A percentile compares a stretch with the other conserved stretches of the same genome.
phyloP scores from a whole-genome alignment of 2,113 vertebrate genomes.

The Erythrocercus mccallii region DNA sequence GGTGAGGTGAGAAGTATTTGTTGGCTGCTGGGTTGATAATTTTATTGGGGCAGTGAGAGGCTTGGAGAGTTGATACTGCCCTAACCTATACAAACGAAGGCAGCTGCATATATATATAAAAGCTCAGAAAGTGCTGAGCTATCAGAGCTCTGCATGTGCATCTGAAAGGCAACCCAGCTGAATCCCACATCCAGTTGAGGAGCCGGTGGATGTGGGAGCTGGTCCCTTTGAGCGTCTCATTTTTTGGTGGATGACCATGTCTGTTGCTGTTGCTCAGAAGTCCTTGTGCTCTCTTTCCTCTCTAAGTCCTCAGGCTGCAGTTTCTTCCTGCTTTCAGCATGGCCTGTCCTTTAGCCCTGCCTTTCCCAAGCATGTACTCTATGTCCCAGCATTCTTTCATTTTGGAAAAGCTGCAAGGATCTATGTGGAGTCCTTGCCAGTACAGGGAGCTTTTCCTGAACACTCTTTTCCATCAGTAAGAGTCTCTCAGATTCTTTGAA shows the following conservation, averaged over 20 bases:
- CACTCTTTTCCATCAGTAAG: neutral
- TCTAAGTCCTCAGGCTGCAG: neutral
- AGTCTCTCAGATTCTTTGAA: neutral
- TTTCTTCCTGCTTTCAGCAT: neutral
- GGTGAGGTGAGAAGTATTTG: neutral
- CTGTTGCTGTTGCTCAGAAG: neutral
- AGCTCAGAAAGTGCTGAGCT: neutral
- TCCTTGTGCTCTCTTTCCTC: neutral
- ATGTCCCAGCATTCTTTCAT: neutral
- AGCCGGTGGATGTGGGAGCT: neutral
- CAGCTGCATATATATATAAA: neutral
- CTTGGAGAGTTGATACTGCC: neutral
- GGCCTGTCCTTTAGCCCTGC: neutral
- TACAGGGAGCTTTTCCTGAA: neutral
- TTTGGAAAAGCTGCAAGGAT: neutral
- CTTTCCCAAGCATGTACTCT: neutral
- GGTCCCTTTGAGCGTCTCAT: neutral
- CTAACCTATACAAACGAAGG: neutral
- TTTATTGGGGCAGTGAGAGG: neutral
- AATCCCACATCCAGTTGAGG: neutral
- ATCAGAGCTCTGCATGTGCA: accelerated
- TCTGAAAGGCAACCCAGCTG: neutral
- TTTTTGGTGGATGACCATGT: neutral
- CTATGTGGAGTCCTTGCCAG: neutral
- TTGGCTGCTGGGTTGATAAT: neutral